These are phyloP conservation scores for Mythimna ferrago DNA, from an alignment of 2,888 invertebrate species.

Conservation along the genomic window DNA sequence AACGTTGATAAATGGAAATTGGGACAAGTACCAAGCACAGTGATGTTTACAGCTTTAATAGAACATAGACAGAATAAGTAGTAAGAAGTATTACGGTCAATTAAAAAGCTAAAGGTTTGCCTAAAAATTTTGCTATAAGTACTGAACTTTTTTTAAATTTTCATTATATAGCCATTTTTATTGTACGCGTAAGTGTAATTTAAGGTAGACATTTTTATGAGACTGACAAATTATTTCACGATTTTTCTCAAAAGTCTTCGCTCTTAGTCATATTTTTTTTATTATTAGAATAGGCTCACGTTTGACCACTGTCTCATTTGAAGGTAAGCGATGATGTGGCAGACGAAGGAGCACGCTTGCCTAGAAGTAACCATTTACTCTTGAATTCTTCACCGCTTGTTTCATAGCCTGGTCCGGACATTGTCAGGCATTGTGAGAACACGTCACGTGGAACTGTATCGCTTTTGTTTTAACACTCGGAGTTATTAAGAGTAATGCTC, in stretches of 20 bases:
- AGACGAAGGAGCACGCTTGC: too few relatives aligned
- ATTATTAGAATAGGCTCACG: too few relatives aligned
- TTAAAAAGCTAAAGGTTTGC: too few relatives aligned
- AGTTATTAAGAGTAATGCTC: conserved; percentile 74
- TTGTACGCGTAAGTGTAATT: background rate
- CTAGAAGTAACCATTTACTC: too few relatives aligned
- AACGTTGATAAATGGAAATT: conserved; percentile 23
- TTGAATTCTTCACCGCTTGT: conserved; percentile 7
- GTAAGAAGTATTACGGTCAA: background rate
- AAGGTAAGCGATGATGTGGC: too few relatives aligned
- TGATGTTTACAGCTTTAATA: background rate
- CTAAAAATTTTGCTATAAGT: too few relatives aligned
- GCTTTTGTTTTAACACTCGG: conserved; percentile 65
- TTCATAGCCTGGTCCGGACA: conserved; percentile 44
- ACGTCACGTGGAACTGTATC: conserved; percentile 60
- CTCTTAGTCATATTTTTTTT: too few relatives aligned
- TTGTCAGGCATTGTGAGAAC: conserved; percentile 77
- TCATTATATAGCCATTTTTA: too few relatives aligned
- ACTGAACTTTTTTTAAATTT: too few relatives aligned
- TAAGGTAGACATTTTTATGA: background rate
- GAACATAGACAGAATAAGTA: background rate
- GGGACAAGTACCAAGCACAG: background rate
- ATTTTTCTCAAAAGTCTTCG: background rate
- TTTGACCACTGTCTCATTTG: too few relatives aligned
- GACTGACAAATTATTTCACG: background rate